phyloP scores from a whole-genome alignment of 1,140 invertebrate species.

The Drosophila bocqueti region DNA sequence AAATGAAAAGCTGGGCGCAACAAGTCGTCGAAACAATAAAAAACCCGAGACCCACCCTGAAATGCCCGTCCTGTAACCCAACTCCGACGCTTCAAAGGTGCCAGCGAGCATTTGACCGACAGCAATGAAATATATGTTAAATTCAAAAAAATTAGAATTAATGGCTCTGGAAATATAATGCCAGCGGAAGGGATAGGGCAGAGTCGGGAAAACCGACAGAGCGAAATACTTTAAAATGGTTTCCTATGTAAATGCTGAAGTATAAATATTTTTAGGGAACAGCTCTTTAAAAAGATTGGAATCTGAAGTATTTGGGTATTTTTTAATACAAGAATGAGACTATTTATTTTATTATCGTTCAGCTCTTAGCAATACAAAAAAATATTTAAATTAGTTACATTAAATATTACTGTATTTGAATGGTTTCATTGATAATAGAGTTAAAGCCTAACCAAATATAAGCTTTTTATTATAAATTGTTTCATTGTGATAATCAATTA shows the following conservation, averaged over 20 bases:
- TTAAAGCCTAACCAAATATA: too few species aligned
- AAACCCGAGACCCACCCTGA: slow-evolving; percentile 24
- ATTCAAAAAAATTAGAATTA: slow-evolving; percentile 77
- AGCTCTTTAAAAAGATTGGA: not conserved
- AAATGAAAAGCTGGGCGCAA: slow-evolving; percentile 81
- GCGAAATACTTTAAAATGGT: slow-evolving; percentile 3
- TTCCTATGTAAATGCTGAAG: not conserved
- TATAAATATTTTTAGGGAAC: not conserved
- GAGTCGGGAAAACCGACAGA: not conserved
- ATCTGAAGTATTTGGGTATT: too few species aligned
- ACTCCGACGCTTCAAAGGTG: slow-evolving; percentile 37
- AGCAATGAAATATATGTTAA: slow-evolving; percentile 72
- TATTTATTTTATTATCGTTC: not conserved
- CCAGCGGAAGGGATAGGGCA: not conserved
- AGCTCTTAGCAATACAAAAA: not conserved
- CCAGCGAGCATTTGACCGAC: slow-evolving; percentile 62
- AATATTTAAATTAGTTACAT: not conserved
- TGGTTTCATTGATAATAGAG: not conserved
- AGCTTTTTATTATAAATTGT: not conserved
- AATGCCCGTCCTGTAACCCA: slow-evolving; percentile 3
- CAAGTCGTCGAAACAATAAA: slow-evolving; percentile 81
- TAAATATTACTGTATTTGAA: not conserved
- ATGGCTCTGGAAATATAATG: slow-evolving; percentile 51
- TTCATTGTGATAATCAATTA: slow-evolving; percentile 15
- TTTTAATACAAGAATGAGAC: not conserved